Base-by-base conservation (phyloP, 2,888 invertebrate genomes). In the Cephus nigrinus region DNA sequence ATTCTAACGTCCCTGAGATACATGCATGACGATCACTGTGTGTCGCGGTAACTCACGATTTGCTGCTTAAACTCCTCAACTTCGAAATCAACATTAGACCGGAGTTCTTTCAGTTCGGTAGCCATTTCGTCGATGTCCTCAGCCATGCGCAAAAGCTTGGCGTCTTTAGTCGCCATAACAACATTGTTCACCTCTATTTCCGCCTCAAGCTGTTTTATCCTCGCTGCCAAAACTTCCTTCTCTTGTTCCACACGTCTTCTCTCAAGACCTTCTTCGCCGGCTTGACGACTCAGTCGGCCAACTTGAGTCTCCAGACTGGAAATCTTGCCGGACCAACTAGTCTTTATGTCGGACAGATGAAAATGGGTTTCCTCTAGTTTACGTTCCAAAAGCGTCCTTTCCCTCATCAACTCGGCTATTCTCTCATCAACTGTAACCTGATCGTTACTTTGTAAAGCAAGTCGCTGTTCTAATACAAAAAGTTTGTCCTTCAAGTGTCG, bases 241-340 rank as follows among this genome's bases (percentile, higher is more conserved):
- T 95, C 95, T 75, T 93, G 93, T 74, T 96, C 94, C 0, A 96
- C 95, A 84, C 96, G 93, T 85, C 97, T 93, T 83, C 97, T 94
- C 88, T 97, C 97, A 5, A 95, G 93, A 34, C 96, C 96, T 91
- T 97, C 97, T 87, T 96, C 97, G 69, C 96, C 97, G 55, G 96
- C 96, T 91, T 96, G 97, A 79, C 96, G 93, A 84, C 96, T 96
- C 80, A 97, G 92, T 80, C 97, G 94, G 85, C 96, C 96, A 81
- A 96, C 95, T 94, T 98, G 98, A n/a, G 97, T 97, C 90, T 98
- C 98, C 69, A 98, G 92, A 0, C 96, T 95, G 30, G 97, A 94
- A 85, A 98, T 98, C 91, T 97, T 97, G 23, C 96, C 96, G 87
- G 97, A 97, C 98, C 98, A 98, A 0, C 96, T 96, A 0, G 96